A percentile compares a stretch with the other conserved stretches of the same genome.
Evolutionary conservation across 1,140 invertebrate genomes (phyloP).

Genomic region (Coptotermes formosanus): DNA sequence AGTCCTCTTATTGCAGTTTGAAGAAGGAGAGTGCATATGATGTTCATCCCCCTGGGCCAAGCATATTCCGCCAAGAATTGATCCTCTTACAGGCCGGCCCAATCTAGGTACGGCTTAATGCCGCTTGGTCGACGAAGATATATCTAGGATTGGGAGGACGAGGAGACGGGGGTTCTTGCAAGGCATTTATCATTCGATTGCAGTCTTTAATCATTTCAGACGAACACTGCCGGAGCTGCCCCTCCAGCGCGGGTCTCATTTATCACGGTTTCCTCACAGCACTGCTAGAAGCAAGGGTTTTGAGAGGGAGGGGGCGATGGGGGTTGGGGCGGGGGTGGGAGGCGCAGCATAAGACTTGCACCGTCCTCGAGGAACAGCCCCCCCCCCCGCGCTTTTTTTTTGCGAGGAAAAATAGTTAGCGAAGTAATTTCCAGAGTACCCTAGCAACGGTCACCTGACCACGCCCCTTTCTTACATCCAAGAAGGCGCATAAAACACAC

Average conservation of each 20-base stretch:
- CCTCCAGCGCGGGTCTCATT: background rate
- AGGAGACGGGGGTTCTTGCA: background rate
- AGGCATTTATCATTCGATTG: slow-evolving; percentile 19
- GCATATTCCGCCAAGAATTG: background rate
- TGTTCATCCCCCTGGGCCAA: background rate
- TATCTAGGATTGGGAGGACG: background rate
- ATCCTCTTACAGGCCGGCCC: background rate
- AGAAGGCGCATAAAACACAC: slow-evolving; percentile 13
- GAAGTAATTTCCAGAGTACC: slow-evolving; percentile 12
- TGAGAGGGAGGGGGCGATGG: too few relatives aligned
- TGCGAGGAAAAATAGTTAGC: slow-evolving; percentile 15
- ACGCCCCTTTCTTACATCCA: background rate
- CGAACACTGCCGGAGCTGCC: background rate
- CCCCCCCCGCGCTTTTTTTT: background rate
- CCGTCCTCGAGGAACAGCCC: background rate
- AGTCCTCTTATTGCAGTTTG: too few relatives aligned
- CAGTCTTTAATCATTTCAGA: slow-evolving; percentile 15
- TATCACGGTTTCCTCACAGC: slow-evolving; percentile 14
- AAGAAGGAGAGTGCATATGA: background rate
- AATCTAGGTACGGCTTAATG: background rate
- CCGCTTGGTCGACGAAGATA: background rate
- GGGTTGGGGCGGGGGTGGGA: too few relatives aligned
- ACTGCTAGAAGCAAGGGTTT: background rate
- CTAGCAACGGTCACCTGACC: slow-evolving; percentile 10
- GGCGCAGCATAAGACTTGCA: background rate